phyloP scores from a whole-genome alignment of 2,113 vertebrate species.

The Cercopithecus mona region DNA sequence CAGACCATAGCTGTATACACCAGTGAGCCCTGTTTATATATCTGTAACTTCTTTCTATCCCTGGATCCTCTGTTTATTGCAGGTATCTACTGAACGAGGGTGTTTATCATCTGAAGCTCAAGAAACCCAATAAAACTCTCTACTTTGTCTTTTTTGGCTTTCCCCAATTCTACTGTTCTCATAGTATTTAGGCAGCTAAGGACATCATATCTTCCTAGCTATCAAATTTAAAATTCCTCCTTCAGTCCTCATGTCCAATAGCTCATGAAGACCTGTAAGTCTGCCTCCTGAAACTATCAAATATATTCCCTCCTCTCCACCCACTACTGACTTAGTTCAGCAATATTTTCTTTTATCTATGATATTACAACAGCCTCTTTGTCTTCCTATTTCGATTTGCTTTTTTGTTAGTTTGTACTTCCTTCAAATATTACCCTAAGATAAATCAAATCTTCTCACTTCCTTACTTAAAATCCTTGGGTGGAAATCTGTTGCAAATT shows the following conservation, averaged over 20 bases:
- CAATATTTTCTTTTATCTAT: constrained; percentile 6
- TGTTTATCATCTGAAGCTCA: constrained; percentile 19
- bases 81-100: neutral
- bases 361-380: neutral
- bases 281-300: neutral
- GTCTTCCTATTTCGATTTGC: constrained; percentile 21
- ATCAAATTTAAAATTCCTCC: neutral
- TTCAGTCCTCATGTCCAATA: neutral
- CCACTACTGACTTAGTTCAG: neutral
- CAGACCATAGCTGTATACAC: neutral
- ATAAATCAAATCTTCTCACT: constrained; percentile 32
- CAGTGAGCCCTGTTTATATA: neutral
- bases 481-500: constrained; percentile 21
- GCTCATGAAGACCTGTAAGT: neutral
- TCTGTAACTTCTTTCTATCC: neutral
- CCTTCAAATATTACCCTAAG: constrained; percentile 37
- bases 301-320: neutral
- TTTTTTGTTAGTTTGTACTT: constrained; percentile 20
- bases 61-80: neutral
- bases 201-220: neutral
- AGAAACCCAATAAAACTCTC: neutral
- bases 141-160: neutral
- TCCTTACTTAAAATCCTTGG: constrained; percentile 42
- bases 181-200: neutral
- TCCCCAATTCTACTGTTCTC: neutral